Conservation (phyloP, 2,113 vertebrate genomes). For the Oncorhynchus tshawytscha region DNA sequence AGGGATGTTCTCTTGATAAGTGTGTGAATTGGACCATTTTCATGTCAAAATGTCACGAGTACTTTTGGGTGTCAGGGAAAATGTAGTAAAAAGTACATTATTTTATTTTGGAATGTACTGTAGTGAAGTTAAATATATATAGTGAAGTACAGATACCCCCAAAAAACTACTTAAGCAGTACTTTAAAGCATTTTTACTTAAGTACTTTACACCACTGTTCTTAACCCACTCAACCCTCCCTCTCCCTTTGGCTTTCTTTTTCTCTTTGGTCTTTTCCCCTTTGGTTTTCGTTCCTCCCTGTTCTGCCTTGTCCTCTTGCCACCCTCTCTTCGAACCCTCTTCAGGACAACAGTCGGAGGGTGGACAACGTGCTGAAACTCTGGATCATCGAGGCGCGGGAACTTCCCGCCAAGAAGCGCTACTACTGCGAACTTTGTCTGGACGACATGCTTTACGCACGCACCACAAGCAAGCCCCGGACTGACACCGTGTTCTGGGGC, state of each 20-base stretch:
- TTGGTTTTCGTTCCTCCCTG: background rate
- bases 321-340: slow-evolving; percentile 15
- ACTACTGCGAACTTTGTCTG: slow-evolving; percentile 97
- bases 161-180: too few relatives aligned
- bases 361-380: slow-evolving; percentile 94
- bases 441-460: slow-evolving; percentile 97
- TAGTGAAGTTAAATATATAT: too few relatives aligned
- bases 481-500: slow-evolving; percentile 97
- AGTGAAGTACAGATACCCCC: too few relatives aligned
- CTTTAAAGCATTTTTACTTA: too few relatives aligned
- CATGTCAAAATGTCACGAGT: too few relatives aligned
- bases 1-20: too few relatives aligned
- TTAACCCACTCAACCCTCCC: background rate
- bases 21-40: too few relatives aligned
- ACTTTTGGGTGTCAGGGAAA: too few relatives aligned
- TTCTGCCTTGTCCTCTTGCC: slow-evolving; percentile 15
- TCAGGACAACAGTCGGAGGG: slow-evolving; percentile 94
- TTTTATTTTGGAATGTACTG: too few relatives aligned
- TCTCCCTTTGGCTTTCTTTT: background rate
- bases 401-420: slow-evolving; percentile 94
- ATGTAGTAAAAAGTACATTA: too few relatives aligned
- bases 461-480: slow-evolving; percentile 97
- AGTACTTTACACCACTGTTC: background rate
- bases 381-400: slow-evolving; percentile 98
- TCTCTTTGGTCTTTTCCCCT: background rate